Evolutionary conservation across 2,888 invertebrate genomes (phyloP).

Genomic region (Drosophila testacea): DNA sequence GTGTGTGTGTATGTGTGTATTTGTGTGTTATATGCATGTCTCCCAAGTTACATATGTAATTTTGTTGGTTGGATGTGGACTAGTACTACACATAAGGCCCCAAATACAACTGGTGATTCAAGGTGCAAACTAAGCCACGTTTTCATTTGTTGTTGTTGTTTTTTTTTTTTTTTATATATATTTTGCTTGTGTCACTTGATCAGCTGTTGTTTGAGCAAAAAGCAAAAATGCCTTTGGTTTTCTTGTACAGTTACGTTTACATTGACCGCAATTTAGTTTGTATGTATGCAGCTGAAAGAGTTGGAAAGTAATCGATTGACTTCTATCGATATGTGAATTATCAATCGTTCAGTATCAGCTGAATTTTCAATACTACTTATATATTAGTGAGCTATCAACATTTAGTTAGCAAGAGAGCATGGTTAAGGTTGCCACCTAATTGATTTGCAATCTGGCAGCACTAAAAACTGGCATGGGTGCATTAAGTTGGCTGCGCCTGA

Average conservation of each 20-base stretch:
- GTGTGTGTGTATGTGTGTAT: constrained; percentile 18
- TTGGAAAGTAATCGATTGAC: constrained; percentile 7
- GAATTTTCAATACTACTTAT: background rate
- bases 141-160: constrained; percentile 9
- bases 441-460: constrained; percentile 3
- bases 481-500: constrained; percentile 2
- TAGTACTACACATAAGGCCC: constrained; percentile 31
- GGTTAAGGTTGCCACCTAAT: background rate
- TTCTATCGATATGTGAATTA: background rate
- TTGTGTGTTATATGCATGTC: constrained; percentile 23
- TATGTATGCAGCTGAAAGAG: constrained; percentile 11
- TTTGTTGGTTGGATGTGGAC: constrained; percentile 8
- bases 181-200: constrained; percentile 14
- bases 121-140: constrained; percentile 59
- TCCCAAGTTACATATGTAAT: constrained; percentile 25
- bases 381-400: background rate
- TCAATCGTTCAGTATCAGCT: background rate
- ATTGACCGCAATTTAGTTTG: background rate
- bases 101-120: constrained; percentile 34
- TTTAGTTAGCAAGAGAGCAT: background rate
- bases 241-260: background rate
- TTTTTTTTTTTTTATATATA: background rate
- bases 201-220: constrained; percentile 17
- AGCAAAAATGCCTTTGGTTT: constrained; percentile 7
- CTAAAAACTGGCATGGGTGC: background rate